A percentile compares a stretch with the other conserved stretches of the same genome.
Conservation (phyloP, 2,113 vertebrate species). For the Columba livia region DNA sequence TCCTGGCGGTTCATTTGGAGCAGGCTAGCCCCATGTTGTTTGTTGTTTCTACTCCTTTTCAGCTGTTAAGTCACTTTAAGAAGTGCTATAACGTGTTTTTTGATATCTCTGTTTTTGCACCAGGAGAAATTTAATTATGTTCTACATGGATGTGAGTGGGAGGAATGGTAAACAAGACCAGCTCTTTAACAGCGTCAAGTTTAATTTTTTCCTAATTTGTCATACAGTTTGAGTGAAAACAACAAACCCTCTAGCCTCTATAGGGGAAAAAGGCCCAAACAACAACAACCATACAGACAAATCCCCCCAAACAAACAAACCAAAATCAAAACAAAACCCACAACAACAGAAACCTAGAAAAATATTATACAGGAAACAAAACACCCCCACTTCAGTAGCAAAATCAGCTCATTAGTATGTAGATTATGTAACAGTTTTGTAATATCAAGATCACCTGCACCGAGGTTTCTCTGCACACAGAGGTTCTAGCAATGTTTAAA, state of each 20-base stretch:
- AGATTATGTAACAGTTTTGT: background rate
- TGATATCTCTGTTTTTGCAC: background rate
- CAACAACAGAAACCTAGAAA: background rate
- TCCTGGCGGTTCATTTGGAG: background rate
- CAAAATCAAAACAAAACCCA: too few species aligned
- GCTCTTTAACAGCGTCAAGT: background rate
- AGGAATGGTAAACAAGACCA: background rate
- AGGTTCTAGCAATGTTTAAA: background rate
- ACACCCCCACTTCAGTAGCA: background rate
- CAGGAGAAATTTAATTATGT: background rate
- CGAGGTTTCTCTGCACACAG: background rate
- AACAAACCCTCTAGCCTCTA: background rate
- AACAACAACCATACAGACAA: too few species aligned
- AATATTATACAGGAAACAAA: background rate
- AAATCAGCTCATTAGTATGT: background rate
- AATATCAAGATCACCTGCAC: background rate
- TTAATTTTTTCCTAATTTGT: background rate
- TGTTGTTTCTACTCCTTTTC: background rate
- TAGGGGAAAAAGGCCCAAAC: too few species aligned
- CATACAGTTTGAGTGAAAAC: background rate
- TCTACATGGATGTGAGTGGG: background rate
- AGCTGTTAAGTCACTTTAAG: constrained; percentile 2
- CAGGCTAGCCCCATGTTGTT: background rate
- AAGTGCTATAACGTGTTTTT: background rate
- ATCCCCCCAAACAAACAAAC: too few species aligned